These are phyloP conservation scores for Eurytoma adleriae DNA, from an alignment of 2,888 invertebrate genomes.

Conservation along the genomic window DNA sequence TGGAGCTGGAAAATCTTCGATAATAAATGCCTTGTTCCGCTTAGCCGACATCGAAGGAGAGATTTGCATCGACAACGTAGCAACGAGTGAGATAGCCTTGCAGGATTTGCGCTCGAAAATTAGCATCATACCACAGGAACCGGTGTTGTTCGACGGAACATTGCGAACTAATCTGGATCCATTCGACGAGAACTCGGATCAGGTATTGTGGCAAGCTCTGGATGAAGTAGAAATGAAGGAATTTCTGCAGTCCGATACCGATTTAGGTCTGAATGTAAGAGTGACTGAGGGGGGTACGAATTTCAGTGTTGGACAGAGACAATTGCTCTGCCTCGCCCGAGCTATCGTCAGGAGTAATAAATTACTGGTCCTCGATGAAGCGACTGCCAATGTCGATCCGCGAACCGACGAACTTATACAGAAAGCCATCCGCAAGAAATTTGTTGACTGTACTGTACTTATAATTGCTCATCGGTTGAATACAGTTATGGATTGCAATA, in stretches of 20 bases:
- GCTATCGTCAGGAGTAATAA: conserved; percentile 91
- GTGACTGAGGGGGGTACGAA: conserved; percentile 88
- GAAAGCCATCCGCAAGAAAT: conserved; percentile 78
- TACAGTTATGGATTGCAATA: conserved; percentile 81
- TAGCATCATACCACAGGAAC: conserved; percentile 82
- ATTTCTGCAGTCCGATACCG: conserved; percentile 78
- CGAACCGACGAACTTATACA: conserved; percentile 81
- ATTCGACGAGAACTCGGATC: conserved; percentile 78
- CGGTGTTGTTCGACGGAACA: conserved; percentile 78
- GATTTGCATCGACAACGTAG: conserved; percentile 84
- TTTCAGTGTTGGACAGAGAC: conserved; percentile 94
- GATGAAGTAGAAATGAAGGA: conserved; percentile 85
- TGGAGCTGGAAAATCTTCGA: conserved; percentile 82
- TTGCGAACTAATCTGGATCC: conserved; percentile 84
- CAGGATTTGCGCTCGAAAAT: conserved; percentile 80
- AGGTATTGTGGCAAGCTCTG: conserved; percentile 77
- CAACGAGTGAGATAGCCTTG: conserved; percentile 79
- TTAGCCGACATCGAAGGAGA: conserved; percentile 82
- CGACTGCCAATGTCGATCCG: conserved; percentile 94
- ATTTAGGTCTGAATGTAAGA: conserved; percentile 80
- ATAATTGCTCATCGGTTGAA: conserved; percentile 81
- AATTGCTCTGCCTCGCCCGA: conserved; percentile 91
- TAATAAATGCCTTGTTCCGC: conserved; percentile 84
- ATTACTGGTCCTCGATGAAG: conserved; percentile 92
- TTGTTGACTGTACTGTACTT: conserved; percentile 78